phyloP scores from a whole-genome alignment of 1,140 invertebrate genomes.

The Mya arenaria region DNA sequence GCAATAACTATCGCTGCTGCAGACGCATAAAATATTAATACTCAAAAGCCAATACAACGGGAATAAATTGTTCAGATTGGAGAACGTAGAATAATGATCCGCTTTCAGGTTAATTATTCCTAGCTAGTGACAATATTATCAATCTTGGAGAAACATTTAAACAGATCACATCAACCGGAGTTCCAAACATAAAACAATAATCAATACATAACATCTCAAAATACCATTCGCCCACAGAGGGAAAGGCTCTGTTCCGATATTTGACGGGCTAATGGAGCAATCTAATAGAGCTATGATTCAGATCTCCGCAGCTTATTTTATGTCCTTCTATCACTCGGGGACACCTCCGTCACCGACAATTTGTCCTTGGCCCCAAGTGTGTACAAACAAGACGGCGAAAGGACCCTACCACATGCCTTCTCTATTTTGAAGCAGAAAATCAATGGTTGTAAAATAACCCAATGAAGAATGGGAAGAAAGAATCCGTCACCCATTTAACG shows the following conservation, averaged over 20 bases:
- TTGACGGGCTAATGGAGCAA: slow-evolving; percentile 39
- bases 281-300: slow-evolving; percentile 43
- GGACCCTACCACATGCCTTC: neutral
- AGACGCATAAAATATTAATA: slow-evolving; percentile 43
- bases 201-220: slow-evolving; percentile 55
- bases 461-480: slow-evolving; percentile 39
- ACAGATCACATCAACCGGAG: slow-evolving; percentile 55
- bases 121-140: slow-evolving; percentile 57
- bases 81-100: slow-evolving; percentile 51
- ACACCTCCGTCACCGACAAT: slow-evolving; percentile 42
- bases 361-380: slow-evolving; percentile 48
- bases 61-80: slow-evolving; percentile 27
- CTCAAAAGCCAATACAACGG: slow-evolving; percentile 24
- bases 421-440: slow-evolving; percentile 41
- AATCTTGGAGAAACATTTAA: slow-evolving; percentile 58
- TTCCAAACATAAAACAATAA: slow-evolving; percentile 55
- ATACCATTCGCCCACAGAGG: slow-evolving; percentile 2
- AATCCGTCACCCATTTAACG: slow-evolving; percentile 51
- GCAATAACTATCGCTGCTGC: no score
- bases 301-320: slow-evolving; percentile 38
- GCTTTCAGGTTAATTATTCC: slow-evolving; percentile 58
- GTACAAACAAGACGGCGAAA: slow-evolving; percentile 42
- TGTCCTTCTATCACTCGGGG: slow-evolving; percentile 22
- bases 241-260: slow-evolving; percentile 25
- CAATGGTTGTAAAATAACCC: slow-evolving; percentile 45